Evolutionary conservation across 2,888 invertebrate species (phyloP), one percentile per base, ranked within the genome.

Genomic region (Dasysyrphus tricinctus): DNA sequence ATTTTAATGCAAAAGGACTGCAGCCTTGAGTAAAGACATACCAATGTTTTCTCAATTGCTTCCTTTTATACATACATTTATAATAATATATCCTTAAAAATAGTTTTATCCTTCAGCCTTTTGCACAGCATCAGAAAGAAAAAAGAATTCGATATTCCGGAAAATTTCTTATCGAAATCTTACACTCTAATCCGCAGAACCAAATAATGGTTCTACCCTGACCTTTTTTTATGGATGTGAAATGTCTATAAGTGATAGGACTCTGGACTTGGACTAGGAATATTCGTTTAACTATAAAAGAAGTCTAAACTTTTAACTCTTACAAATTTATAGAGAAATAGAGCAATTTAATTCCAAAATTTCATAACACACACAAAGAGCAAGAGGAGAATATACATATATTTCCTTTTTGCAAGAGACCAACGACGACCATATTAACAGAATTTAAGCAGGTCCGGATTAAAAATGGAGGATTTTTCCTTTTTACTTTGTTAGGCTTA

Each of bases 121-220:
- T 14, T 63, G 42, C 9, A 63, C 14, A 63, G 11, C 14, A n/a
- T 4, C 24, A 24, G 24, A 24, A 63, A 32, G n/a, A n/a, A 44
- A 37, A 37, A 49, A 61, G 32, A 42, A 49, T 47, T 47, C 16
- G 8, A 47, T 47, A 24, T 67, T 57, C 29, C 39, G 39, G 42
- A 73, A 79, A 79, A 57, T 80, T 34, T 59, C 78, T 82, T 82
- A 82, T 82, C 82, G 51, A 72, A 72, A 72, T 77, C 49, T 65
- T 73, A 51, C 65, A 78, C 67, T 61, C 77, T 51, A 67, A 67
- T 67, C 82, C 51, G 12, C 24, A 78, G 73, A 47, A 59, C 67
- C 51, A 49, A 42, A 57, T 42, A 34, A 14, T 74, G n/a, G n/a
- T n/a, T n/a, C n/a, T 73, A 65, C 59, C 67, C 32, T 49, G 73